Conservation (phyloP, 2,888 invertebrate species). For the Isoperla grammatica region DNA sequence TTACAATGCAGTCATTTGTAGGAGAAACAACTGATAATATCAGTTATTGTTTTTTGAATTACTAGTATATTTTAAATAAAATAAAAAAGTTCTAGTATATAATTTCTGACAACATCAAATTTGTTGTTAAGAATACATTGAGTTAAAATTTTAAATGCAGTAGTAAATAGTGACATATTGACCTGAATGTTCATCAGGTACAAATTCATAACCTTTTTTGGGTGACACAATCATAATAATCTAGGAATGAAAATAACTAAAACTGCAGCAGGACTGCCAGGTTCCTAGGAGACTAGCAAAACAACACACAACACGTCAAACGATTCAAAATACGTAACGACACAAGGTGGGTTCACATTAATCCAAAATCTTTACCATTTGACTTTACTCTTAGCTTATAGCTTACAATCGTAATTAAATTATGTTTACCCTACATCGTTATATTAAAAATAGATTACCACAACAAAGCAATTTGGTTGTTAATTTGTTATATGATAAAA, state of each 20-base stretch:
- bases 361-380: background rate
- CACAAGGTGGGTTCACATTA: background rate
- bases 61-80: no score
- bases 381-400: background rate
- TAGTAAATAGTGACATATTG: background rate
- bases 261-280: no score
- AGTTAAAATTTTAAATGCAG: background rate
- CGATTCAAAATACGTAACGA: background rate
- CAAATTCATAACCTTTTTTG: background rate
- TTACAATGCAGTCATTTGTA: background rate
- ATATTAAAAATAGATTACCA: conserved; percentile 10
- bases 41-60: no score
- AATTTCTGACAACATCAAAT: background rate
- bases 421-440: background rate
- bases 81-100: no score
- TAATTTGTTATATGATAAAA: conserved; percentile 3
- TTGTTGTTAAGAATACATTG: background rate
- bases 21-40: background rate
- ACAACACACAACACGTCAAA: no score
- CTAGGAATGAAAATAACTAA: no score
- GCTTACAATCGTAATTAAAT: background rate
- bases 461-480: conserved; percentile 5
- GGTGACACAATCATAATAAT: no score
- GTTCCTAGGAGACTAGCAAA: no score
- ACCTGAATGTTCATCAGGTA: background rate